phyloP scores from a whole-genome alignment of 2,113 vertebrate genomes.

The Progne subis region DNA sequence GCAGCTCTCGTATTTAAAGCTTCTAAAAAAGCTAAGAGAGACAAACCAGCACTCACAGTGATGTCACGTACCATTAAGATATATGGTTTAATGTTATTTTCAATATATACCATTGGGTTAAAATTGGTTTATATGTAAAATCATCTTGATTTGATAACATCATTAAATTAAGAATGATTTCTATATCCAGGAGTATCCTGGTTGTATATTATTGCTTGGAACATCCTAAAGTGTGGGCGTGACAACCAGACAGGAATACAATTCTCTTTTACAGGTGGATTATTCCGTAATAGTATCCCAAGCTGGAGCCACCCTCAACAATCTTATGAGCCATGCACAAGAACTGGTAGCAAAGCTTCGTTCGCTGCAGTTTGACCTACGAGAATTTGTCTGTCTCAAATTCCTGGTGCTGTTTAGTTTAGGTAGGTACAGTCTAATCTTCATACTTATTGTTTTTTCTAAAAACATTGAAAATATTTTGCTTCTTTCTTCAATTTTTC shows the following conservation, averaged over 20 bases:
- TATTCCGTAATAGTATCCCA: conserved; percentile 90
- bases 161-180: neutral
- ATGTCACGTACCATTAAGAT: neutral
- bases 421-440: conserved; percentile 79
- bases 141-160: neutral
- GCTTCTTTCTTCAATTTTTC: neutral
- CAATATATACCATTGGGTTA: neutral
- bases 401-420: conserved; percentile 98
- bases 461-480: neutral
- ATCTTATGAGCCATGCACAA: conserved; percentile 94
- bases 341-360: conserved; percentile 93
- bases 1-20: neutral
- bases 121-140: neutral
- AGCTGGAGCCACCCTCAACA: conserved; percentile 93
- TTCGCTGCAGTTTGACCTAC: conserved; percentile 92
- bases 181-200: neutral
- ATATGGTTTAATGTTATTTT: neutral
- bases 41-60: neutral
- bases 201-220: neutral
- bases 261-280: conserved; percentile 87
- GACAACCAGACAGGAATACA: neutral
- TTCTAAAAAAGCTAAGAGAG: neutral
- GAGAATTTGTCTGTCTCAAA: conserved; percentile 98
- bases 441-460: neutral
- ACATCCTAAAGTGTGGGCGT: fast-evolving